phyloP scores from a whole-genome alignment of 2,888 invertebrate genomes.

The Listrodromus nycthemerus region DNA sequence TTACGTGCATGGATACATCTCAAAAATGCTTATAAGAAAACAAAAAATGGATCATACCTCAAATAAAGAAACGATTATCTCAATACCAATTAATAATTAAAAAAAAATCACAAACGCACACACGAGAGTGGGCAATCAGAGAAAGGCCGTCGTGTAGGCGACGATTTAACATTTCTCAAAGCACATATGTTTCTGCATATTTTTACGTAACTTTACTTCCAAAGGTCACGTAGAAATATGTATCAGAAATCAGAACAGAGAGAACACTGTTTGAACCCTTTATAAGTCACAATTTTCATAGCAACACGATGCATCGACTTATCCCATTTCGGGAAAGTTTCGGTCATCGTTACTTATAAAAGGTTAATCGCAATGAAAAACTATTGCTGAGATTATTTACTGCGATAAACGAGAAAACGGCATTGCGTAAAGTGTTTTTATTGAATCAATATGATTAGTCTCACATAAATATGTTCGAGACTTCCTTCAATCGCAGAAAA shows the following conservation, averaged over 20 bases:
- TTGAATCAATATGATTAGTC: conserved; percentile 40
- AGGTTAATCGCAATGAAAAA: neutral
- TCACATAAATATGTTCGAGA: conserved; percentile 26
- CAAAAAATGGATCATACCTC: conserved; percentile 22
- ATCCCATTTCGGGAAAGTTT: neutral
- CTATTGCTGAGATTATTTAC: neutral
- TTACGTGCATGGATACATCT: conserved; percentile 44
- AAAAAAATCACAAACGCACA: conserved; percentile 57
- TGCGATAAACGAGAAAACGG: conserved; percentile 9
- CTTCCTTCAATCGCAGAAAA: conserved; percentile 27
- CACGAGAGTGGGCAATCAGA: neutral
- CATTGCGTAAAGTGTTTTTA: conserved; percentile 23
- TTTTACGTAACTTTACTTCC: conserved; percentile 34
- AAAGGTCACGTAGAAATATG: conserved; percentile 24
- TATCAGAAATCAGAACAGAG: conserved; percentile 29
- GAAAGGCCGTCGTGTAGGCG: neutral
- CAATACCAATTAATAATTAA: conserved; percentile 45
- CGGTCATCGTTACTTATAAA: neutral
- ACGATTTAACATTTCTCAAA: conserved; percentile 18
- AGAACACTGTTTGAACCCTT: conserved; percentile 1
- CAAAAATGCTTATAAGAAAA: conserved; percentile 57
- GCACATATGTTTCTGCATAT: conserved; percentile 36
- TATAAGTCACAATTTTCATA: neutral
- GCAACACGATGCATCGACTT: neutral
- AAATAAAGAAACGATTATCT: conserved; percentile 47